A percentile compares a stretch with the other conserved stretches of the same genome.
phyloP scores from a whole-genome alignment of 2,888 invertebrate genomes.

The Drosophila bunnanda region DNA sequence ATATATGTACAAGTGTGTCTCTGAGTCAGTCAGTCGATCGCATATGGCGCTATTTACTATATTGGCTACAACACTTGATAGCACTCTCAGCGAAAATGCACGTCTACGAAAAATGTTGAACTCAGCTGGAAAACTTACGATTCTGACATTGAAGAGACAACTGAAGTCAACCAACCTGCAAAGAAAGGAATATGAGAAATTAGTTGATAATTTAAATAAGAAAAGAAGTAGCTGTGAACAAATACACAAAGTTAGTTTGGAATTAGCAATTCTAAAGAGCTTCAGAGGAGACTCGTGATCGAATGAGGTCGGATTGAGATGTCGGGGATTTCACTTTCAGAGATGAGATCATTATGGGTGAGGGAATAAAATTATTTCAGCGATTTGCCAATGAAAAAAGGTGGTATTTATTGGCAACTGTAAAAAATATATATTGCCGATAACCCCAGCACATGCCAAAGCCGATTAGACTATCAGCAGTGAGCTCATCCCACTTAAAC shows the following conservation, averaged over 20 bases:
- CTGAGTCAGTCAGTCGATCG: constrained; percentile 38
- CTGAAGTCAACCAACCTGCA: constrained; percentile 34
- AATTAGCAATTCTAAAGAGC: constrained; percentile 2
- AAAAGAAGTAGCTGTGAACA: not conserved
- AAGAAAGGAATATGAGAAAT: constrained; percentile 15
- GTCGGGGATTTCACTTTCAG: constrained; percentile 19
- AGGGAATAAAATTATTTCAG: constrained; percentile 1
- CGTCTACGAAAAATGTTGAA: constrained; percentile 51
- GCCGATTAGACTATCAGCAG: constrained; percentile 29
- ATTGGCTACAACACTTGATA: constrained; percentile 53
- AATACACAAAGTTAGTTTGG: not conserved
- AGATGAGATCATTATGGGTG: constrained; percentile 11
- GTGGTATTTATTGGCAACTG: constrained; percentile 8
- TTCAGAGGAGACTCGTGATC: not conserved
- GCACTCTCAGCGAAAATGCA: constrained; percentile 68
- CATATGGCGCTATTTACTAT: constrained; percentile 58
- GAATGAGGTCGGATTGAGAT: constrained; percentile 2
- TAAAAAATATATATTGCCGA: constrained; percentile 3
- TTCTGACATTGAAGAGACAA: constrained; percentile 11
- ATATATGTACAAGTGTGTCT: constrained; percentile 14
- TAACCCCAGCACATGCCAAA: constrained; percentile 29
- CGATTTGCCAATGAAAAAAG: not conserved
- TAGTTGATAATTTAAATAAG: constrained; percentile 8
- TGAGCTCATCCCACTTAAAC: constrained; percentile 46
- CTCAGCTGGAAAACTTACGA: constrained; percentile 27